These are phyloP conservation scores for Trissolcus basalis DNA, from an alignment of 1,140 invertebrate genomes.

Conservation along the genomic window DNA sequence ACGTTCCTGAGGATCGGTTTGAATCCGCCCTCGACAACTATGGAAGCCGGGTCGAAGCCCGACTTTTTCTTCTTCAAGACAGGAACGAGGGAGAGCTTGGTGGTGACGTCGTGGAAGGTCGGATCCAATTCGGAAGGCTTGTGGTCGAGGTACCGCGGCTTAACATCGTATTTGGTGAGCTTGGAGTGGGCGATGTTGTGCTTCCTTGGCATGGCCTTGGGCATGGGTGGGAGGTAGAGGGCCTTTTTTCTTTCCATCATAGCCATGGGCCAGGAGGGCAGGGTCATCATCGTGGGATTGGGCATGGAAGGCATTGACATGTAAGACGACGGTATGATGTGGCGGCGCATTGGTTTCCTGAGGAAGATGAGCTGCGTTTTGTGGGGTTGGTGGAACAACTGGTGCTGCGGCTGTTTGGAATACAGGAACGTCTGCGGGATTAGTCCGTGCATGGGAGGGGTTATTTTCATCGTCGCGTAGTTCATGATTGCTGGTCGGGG, in stretches of 20 bases:
- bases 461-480: constrained; percentile 62
- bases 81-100: constrained; percentile 9
- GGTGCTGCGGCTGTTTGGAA: constrained; percentile 61
- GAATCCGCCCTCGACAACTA: constrained; percentile 89
- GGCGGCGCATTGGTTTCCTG: constrained; percentile 61
- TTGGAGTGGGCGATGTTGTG: constrained; percentile 49
- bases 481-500: constrained; percentile 65
- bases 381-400: constrained; percentile 55
- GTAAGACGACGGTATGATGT: constrained; percentile 56
- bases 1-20: constrained; percentile 84
- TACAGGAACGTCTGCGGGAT: constrained; percentile 62
- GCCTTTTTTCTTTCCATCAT: constrained; percentile 67
- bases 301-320: constrained; percentile 45
- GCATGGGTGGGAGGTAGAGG: constrained; percentile 54
- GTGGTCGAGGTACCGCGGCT: constrained; percentile 59
- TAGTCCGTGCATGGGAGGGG: constrained; percentile 60
- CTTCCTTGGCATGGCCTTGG: constrained; percentile 53
- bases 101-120: constrained; percentile 19
- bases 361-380: constrained; percentile 65
- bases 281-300: constrained; percentile 45
- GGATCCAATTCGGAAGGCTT: constrained; percentile 57
- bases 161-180: constrained; percentile 56
- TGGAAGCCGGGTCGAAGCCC: constrained; percentile 86
- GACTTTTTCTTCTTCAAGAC: constrained; percentile 78
- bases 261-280: constrained; percentile 49